phyloP scores from a whole-genome alignment of 2,113 vertebrate species.

The Aegithalos caudatus region DNA sequence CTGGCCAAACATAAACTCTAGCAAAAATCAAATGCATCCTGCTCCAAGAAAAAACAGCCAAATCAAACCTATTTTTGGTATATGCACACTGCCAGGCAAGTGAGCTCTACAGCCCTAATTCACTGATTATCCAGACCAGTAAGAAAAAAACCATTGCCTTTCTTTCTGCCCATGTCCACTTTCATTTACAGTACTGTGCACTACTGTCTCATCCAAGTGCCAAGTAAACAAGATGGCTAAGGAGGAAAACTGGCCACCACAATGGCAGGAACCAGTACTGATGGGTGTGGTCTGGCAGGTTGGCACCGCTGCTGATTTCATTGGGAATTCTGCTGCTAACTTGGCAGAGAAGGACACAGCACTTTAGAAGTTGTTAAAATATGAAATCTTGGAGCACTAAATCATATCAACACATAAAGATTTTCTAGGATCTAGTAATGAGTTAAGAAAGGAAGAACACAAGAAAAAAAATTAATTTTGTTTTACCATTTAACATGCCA shows the following conservation, averaged over 20 bases:
- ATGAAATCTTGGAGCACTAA: background rate
- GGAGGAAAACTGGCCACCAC: background rate
- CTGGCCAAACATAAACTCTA: background rate
- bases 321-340: background rate
- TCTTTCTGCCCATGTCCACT: background rate
- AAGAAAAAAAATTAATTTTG: background rate
- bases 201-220: background rate
- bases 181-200: background rate
- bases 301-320: background rate
- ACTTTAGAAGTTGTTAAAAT: background rate
- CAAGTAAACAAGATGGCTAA: background rate
- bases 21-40: background rate
- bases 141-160: background rate
- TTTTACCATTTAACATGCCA: slow-evolving; percentile 37
- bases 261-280: background rate
- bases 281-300: background rate
- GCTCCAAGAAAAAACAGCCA: background rate
- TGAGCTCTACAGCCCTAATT: background rate
- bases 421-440: background rate
- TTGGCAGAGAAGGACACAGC: background rate
- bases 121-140: background rate
- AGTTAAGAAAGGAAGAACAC: background rate
- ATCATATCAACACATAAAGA: background rate
- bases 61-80: background rate
- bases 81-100: background rate